A percentile compares a stretch with the other conserved stretches of the same genome.
These are phyloP conservation scores for Electrona antarctica DNA, from an alignment of 2,113 vertebrate species.

Conservation along the genomic window DNA sequence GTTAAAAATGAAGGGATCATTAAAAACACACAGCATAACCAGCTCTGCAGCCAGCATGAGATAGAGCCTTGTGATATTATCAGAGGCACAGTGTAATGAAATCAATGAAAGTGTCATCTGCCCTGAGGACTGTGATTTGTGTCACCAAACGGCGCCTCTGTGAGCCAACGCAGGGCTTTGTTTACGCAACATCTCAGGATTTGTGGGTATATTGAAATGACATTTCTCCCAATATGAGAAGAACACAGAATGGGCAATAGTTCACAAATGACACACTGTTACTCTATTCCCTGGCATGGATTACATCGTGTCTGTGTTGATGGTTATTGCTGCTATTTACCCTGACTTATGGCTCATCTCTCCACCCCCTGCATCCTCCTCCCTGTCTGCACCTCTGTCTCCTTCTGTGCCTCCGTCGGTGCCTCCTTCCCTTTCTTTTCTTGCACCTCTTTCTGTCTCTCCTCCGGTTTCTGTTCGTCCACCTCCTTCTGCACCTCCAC, in stretches of 20 bases:
- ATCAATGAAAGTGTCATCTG: constrained; percentile 62
- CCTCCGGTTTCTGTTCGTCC: too few species aligned
- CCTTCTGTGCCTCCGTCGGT: too few species aligned
- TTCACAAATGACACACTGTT: constrained; percentile 67
- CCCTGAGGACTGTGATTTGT: constrained; percentile 59
- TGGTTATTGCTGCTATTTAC: constrained; percentile 66
- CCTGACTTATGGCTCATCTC: constrained; percentile 62
- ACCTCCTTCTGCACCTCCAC: constrained; percentile 8
- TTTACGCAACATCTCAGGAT: constrained; percentile 61
- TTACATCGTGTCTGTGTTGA: constrained; percentile 51
- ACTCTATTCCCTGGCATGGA: constrained; percentile 54
- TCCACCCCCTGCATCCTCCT: constrained; percentile 37
- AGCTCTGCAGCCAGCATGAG: constrained; percentile 6
- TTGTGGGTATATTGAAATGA: constrained; percentile 70
- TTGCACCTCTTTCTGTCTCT: too few species aligned
- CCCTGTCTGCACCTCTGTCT: neutral
- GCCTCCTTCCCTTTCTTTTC: too few species aligned
- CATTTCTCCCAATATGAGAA: constrained; percentile 49
- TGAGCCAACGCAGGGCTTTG: constrained; percentile 37
- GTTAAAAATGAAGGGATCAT: too few species aligned
- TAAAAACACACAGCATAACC: too few species aligned
- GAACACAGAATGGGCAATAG: constrained; percentile 53
- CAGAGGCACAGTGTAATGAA: constrained; percentile 57
- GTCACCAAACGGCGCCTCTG: constrained; percentile 31
- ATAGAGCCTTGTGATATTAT: constrained; percentile 44